Base-by-base conservation (phyloP, 2,113 vertebrate species). In the Platysteira castanea region DNA sequence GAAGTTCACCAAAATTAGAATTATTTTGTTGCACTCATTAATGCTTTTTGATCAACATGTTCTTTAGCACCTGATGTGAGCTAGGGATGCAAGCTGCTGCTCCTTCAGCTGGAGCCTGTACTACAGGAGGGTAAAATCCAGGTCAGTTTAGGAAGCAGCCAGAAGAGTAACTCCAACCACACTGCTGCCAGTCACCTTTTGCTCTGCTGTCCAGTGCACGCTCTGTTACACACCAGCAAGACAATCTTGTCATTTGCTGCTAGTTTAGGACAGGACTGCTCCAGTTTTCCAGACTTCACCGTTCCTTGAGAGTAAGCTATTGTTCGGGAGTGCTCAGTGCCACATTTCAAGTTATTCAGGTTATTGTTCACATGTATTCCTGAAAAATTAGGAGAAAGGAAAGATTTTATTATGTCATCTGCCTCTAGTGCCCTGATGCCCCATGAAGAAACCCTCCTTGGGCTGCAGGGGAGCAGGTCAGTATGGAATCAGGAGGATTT, bases 341-440 rank as follows among this genome's bases (percentile, higher is more conserved):
- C 98, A 70, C 98, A 98, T 96, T 99, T 99, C 95, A 99, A 97
- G 97, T 99, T 99, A 97, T 99, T 99, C 95, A 99, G 98, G 96
- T 99, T 99, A 96, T 98, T 98, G 96, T 99, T 99, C 94, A 99
- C 98, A 59, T 99, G 98, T 71, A 99, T 98, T 90, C 99, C 99
- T 98, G 93, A 96, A 96, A 96, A 84, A 82, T 71, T 1, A 90
- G 30, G 82, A 90, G 46, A 80, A 60, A 75, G 10, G 23, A 83
- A 79, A 74, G 10, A 15, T 54, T 73, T 53, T 18, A 35, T 82
- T 31, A 33, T 6, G 21, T 28, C 33, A 71, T 63, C 73, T 68
- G 52, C 64, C 42, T 42, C 53, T 21, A 56, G n/a, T 21, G 30
- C 44, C 60, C 61, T 63, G 46, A 61, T 22, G 17, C 0, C 13